phyloP scores from a whole-genome alignment of 2,888 invertebrate species.

The Heliconius hortense region DNA sequence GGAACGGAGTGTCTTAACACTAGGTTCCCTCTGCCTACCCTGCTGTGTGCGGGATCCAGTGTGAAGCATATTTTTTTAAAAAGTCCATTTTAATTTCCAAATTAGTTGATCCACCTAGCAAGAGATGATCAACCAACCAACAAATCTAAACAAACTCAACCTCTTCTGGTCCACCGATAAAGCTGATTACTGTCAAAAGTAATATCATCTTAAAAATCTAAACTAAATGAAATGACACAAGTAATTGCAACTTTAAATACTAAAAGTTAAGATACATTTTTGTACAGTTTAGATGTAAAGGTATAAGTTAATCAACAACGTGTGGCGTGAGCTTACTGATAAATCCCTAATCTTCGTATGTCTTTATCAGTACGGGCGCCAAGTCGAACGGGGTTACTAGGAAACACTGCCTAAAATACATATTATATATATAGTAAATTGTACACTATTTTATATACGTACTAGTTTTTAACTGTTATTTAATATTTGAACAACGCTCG shows the following conservation, averaged over 20 bases:
- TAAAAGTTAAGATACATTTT: not conserved
- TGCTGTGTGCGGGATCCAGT: no score
- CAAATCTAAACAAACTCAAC: not conserved
- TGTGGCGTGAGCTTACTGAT: slow-evolving; percentile 13
- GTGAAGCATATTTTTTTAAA: no score
- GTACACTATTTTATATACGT: not conserved
- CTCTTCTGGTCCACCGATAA: not conserved
- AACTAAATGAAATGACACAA: not conserved
- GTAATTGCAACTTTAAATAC: not conserved
- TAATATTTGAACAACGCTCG: not conserved
- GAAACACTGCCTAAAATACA: not conserved
- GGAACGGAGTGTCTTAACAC: no score
- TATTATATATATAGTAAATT: not conserved
- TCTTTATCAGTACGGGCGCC: slow-evolving; percentile 31
- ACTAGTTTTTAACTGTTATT: not conserved
- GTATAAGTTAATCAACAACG: slow-evolving; percentile 8
- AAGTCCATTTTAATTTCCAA: not conserved
- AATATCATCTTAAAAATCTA: slow-evolving; percentile 2
- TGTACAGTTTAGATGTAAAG: not conserved
- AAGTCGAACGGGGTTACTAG: slow-evolving; percentile 16
- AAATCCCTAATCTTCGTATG: slow-evolving; percentile 33
- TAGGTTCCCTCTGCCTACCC: no score
- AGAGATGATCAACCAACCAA: not conserved
- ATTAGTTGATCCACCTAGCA: not conserved
- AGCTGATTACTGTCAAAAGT: slow-evolving; percentile 26